Evolutionary conservation across 2,888 invertebrate genomes (phyloP), one percentile per base, ranked within the genome.

Genomic region (Mesorhabditis spiculigera): DNA sequence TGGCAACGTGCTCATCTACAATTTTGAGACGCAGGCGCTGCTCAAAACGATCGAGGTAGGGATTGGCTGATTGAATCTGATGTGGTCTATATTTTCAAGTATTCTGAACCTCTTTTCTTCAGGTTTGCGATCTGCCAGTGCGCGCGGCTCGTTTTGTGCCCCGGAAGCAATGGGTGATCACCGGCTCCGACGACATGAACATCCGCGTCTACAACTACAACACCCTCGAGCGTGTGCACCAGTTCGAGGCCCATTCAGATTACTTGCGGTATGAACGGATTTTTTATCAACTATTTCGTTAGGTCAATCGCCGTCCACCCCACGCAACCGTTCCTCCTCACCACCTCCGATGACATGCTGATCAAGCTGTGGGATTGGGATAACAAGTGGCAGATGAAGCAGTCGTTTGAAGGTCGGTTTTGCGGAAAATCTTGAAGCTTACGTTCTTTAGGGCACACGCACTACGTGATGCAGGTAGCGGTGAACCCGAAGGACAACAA

Each of bases 351-450:
- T 90, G 98, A 99, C 86, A 93, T 98, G 92, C 89, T 94, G 69
- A 95, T 99, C 75, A 99, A 99, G 87, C 87, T 99, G 72, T 98
- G 98, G 98, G 98, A 99, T 87, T 98, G 98, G 98, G 98, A 98
- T 69, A 95, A 96, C 86, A 91, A 93, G 84, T 99, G 97, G 97
- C 90, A 92, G 0, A 94, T 95, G 83, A 96, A 97, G 86, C 96
- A 98, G 87, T 93, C 95, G 13, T 99, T 98, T 86, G 98, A 99
- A 86, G 97, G 97, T 83, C 8, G 3, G 5, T 65, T n/a, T 16
- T 68, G 28, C 42, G 6, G 4, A 43, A 45, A 13, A 4, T 71
- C 10, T 10, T 58, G 8, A 5, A 63, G 72, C 5, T 0, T 4
- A 8, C 10, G 44, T 42, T 42, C 43, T 81, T 69, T 61, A 83